A percentile compares a stretch with the other conserved stretches of the same genome.
Conservation (phyloP, 1,140 invertebrate species). For the Heliothis virescens region DNA sequence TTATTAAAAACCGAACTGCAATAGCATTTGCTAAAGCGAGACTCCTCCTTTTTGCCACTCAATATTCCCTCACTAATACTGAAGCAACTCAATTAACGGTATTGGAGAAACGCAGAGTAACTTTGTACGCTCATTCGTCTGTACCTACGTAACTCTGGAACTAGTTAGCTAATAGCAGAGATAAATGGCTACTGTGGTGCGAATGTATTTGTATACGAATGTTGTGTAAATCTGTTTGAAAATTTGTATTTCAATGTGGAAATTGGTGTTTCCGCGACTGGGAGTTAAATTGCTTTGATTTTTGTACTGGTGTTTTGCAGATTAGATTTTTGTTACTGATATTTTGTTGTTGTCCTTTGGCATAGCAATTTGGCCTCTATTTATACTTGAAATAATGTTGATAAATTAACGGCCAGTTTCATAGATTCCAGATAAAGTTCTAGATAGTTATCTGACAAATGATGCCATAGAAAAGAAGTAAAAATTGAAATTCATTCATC, state of each 20-base stretch:
- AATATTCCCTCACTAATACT: slow-evolving; percentile 41
- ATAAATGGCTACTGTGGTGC: slow-evolving; percentile 47
- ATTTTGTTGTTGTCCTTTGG: background rate
- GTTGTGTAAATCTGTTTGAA: slow-evolving; percentile 38
- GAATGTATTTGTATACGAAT: slow-evolving; percentile 41
- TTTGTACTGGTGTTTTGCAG: background rate
- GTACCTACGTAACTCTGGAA: slow-evolving; percentile 39
- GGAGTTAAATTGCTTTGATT: background rate
- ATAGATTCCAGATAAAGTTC: no score
- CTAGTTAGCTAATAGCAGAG: slow-evolving; percentile 55
- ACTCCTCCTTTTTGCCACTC: slow-evolving; percentile 29
- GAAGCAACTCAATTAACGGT: slow-evolving; percentile 52
- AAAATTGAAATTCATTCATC: no score
- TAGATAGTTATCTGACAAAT: no score
- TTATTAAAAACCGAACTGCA: background rate
- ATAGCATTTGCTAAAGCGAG: slow-evolving; percentile 5
- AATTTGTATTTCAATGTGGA: slow-evolving; percentile 25
- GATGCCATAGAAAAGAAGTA: no score
- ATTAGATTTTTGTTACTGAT: background rate
- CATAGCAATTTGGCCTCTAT: background rate
- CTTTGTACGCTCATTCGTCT: slow-evolving; percentile 47
- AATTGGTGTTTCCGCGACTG: slow-evolving; percentile 11
- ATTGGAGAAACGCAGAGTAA: slow-evolving; percentile 48
- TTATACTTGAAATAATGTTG: background rate
- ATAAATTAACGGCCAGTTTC: no score